phyloP scores from a whole-genome alignment of 2,797 vertebrate genomes.

The Pteropus rufus region DNA sequence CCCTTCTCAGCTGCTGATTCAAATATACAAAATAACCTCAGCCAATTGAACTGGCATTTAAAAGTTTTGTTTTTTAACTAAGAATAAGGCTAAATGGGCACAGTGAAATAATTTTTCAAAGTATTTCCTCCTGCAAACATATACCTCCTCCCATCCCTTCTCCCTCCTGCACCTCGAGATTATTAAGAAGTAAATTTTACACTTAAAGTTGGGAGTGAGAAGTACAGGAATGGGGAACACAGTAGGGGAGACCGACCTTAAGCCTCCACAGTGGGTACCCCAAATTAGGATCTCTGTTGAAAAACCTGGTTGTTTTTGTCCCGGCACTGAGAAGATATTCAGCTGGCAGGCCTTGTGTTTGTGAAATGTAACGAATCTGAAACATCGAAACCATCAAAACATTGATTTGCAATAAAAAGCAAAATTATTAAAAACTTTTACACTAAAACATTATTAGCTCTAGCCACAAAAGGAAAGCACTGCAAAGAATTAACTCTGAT shows the following conservation, averaged over 20 bases:
- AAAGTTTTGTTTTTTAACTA: background rate
- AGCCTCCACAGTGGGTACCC: conserved; percentile 98
- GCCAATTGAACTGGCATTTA: background rate
- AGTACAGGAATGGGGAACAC: background rate
- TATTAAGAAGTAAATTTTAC: background rate
- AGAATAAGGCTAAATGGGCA: background rate
- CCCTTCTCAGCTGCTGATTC: background rate
- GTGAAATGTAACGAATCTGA: conserved; percentile 98
- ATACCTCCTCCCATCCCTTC: background rate
- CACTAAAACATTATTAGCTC: conserved; percentile 40
- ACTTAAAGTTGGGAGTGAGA: background rate
- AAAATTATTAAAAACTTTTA: conserved; percentile 48
- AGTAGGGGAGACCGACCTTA: conserved; percentile 86
- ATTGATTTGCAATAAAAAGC: conserved; percentile 24
- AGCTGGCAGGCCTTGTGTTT: conserved; percentile 98
- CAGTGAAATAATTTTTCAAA: background rate
- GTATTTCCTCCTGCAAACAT: background rate
- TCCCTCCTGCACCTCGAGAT: background rate
- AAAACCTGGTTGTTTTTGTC: conserved; percentile 98
- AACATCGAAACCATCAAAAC: conserved; percentile 53
- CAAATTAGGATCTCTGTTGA: conserved; percentile 96
- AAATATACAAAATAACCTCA: background rate
- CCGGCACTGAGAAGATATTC: conserved; percentile 98
- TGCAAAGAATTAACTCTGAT: conserved; percentile 33
- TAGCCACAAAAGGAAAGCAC: background rate